phyloP scores from a whole-genome alignment of 2,888 invertebrate genomes.

The Ethmia dodecea region DNA sequence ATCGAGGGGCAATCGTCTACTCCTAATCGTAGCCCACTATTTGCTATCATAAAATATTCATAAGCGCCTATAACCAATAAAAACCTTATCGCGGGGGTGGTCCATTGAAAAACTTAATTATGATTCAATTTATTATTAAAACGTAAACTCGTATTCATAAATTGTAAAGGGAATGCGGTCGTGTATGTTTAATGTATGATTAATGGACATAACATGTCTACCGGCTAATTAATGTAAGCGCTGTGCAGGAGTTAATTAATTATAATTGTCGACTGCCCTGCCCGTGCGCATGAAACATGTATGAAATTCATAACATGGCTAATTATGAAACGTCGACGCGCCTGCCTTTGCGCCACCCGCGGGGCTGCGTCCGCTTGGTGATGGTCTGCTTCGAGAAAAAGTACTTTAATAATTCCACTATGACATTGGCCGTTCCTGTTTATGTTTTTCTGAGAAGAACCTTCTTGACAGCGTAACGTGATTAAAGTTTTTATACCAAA shows the following conservation, averaged over 20 bases:
- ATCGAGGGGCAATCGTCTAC: too few species aligned
- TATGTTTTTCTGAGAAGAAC: neutral
- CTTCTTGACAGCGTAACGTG: neutral
- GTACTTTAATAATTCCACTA: neutral
- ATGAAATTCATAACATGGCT: slow-evolving; percentile 73
- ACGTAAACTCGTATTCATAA: slow-evolving; percentile 42
- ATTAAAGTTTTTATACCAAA: slow-evolving; percentile 1
- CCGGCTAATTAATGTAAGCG: slow-evolving; percentile 70
- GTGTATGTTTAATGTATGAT: slow-evolving; percentile 59
- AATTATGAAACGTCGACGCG: slow-evolving; percentile 64
- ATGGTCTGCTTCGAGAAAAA: neutral
- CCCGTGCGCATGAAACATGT: slow-evolving; percentile 69
- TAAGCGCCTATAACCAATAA: neutral
- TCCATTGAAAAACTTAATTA: slow-evolving; percentile 25
- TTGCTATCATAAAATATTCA: too few species aligned
- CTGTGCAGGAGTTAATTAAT: slow-evolving; percentile 68
- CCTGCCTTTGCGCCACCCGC: slow-evolving; percentile 9
- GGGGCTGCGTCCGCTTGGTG: neutral
- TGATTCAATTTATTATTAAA: slow-evolving; percentile 39
- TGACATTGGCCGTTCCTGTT: neutral
- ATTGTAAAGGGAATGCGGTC: slow-evolving; percentile 39
- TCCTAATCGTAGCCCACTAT: too few species aligned
- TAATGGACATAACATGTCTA: slow-evolving; percentile 52
- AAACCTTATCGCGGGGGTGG: slow-evolving; percentile 33
- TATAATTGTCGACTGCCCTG: slow-evolving; percentile 67